Percentiles rank a stretch among this genome's conserved stretches.
Evolutionary conservation across 64 coral and sea anemone genomes (phyloP).

Genomic region (Catalaphyllia jardinei): DNA sequence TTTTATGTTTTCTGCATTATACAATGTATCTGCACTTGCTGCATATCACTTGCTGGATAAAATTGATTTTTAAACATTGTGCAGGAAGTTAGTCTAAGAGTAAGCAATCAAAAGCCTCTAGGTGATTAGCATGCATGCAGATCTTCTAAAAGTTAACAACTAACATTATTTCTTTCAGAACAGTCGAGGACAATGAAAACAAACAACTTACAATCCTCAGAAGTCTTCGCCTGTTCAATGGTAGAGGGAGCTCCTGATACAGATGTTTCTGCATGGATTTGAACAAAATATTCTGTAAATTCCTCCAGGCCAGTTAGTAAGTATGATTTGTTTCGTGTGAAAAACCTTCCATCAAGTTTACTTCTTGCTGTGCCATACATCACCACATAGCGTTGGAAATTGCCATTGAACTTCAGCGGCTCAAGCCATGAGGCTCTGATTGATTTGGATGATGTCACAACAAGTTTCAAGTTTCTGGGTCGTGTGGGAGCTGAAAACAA

Average conservation of each 20-base stretch:
- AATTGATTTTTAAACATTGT: too few species aligned
- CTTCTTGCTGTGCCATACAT: constrained; percentile 13
- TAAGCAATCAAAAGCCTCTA: too few species aligned
- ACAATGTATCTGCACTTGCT: too few species aligned
- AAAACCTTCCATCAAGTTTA: background rate
- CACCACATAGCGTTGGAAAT: constrained; percentile 6
- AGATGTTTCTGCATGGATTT: constrained; percentile 24
- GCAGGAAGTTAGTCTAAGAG: too few species aligned
- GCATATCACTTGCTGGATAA: too few species aligned
- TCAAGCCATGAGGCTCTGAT: background rate
- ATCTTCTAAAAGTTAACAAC: too few species aligned
- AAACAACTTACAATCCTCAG: constrained; percentile 34
- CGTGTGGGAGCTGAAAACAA: constrained; percentile 29
- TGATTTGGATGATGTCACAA: constrained; percentile 1
- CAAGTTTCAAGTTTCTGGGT: background rate
- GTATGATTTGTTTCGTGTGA: background rate
- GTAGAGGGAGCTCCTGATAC: constrained; percentile 10
- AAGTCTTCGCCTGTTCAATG: constrained; percentile 25
- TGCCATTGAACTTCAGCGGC: constrained; percentile 32
- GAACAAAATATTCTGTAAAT: constrained; percentile 23
- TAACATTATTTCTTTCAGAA: background rate
- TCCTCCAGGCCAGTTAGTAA: constrained; percentile 13
- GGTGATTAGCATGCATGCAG: too few species aligned
- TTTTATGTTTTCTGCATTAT: too few species aligned
- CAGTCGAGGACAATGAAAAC: background rate